These are phyloP conservation scores for Ryuthela nishihirai DNA, from an alignment of 2,888 invertebrate genomes.

Conservation along the genomic window DNA sequence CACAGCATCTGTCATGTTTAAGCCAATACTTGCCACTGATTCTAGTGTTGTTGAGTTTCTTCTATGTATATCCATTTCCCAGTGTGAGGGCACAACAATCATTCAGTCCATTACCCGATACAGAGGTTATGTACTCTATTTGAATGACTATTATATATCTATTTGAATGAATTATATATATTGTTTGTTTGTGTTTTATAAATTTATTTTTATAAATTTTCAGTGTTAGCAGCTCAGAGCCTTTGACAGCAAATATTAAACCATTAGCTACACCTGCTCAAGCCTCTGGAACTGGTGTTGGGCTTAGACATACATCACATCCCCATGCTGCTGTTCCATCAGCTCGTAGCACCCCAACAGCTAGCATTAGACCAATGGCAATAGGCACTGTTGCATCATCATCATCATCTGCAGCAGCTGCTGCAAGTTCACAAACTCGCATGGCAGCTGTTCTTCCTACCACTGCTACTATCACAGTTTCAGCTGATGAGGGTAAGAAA, in stretches of 20 bases:
- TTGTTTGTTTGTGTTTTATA: background rate
- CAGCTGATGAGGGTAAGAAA: slow-evolving; percentile 25
- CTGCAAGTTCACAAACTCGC: slow-evolving; percentile 35
- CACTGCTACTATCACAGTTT: slow-evolving; percentile 23
- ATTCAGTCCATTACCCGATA: too few species aligned
- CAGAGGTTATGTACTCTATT: too few species aligned
- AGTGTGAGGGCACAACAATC: too few species aligned
- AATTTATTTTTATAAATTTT: background rate
- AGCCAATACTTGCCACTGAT: too few species aligned
- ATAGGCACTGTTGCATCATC: slow-evolving; percentile 58
- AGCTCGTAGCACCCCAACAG: slow-evolving; percentile 74
- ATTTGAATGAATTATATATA: background rate
- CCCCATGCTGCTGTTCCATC: slow-evolving; percentile 48
- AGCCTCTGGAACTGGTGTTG: slow-evolving; percentile 18
- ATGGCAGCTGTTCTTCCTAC: slow-evolving; percentile 44
- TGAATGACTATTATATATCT: background rate
- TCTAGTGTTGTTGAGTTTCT: too few species aligned
- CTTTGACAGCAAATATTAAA: slow-evolving; percentile 86
- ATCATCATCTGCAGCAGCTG: slow-evolving; percentile 43
- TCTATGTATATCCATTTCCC: too few species aligned
- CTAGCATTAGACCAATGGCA: slow-evolving; percentile 88
- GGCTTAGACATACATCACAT: slow-evolving; percentile 34
- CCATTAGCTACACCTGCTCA: slow-evolving; percentile 72
- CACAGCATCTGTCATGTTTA: too few species aligned
- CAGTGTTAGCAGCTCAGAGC: slow-evolving; percentile 50